These are phyloP conservation scores for Lycocerus yunnanus DNA, from an alignment of 2,888 invertebrate species.

Conservation along the genomic window DNA sequence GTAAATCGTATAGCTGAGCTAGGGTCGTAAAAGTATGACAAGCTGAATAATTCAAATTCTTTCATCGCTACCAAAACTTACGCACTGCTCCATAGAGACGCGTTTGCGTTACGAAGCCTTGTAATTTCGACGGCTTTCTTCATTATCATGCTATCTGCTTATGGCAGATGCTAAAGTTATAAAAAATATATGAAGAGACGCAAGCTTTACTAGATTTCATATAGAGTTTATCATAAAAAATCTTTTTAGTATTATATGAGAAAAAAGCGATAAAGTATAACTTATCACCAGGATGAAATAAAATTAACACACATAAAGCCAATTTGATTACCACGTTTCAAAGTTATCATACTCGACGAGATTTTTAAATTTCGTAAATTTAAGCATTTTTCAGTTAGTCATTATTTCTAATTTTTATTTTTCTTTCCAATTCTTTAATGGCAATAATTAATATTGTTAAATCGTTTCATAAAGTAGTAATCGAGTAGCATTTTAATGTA, in stretches of 20 bases:
- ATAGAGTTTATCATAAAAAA: conserved; percentile 16
- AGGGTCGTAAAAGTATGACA: conserved; percentile 45
- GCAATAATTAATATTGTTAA: too few relatives aligned
- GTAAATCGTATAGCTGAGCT: conserved; percentile 43
- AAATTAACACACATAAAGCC: background rate
- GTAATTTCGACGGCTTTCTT: conserved; percentile 34
- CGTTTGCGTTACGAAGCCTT: conserved; percentile 13
- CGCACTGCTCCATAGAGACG: conserved; percentile 14
- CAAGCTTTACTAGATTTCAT: conserved; percentile 12
- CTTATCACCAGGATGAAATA: background rate
- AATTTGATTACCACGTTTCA: background rate
- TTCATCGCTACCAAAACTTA: conserved; percentile 12
- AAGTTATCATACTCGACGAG: background rate
- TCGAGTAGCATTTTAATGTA: too few relatives aligned
- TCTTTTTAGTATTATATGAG: conserved; percentile 1
- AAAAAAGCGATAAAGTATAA: background rate
- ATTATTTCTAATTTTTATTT: too few relatives aligned
- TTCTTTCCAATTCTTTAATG: background rate
- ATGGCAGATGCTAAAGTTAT: conserved; percentile 21
- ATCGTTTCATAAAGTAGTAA: too few relatives aligned
- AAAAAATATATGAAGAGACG: conserved; percentile 19
- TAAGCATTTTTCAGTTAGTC: background rate
- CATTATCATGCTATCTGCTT: conserved; percentile 35
- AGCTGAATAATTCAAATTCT: conserved; percentile 44
- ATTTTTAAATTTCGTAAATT: background rate